phyloP scores from a whole-genome alignment of 1,140 invertebrate species.

The Kradibia gibbosae region DNA sequence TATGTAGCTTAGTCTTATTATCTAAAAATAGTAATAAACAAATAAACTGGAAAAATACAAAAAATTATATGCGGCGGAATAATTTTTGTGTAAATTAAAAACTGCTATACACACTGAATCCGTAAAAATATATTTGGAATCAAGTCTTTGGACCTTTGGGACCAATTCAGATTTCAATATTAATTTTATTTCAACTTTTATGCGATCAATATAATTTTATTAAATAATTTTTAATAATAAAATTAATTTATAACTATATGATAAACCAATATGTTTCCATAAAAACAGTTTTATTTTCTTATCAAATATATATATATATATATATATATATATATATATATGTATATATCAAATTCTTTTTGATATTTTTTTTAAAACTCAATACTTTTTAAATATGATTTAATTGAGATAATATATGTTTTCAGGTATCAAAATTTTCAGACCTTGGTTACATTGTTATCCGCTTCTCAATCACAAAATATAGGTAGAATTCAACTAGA shows the following conservation, averaged over 20 bases:
- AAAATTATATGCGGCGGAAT: neutral
- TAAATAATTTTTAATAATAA: too few relatives aligned
- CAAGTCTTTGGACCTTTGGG: slow-evolving; percentile 35
- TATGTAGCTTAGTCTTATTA: slow-evolving; percentile 27
- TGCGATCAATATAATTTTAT: neutral
- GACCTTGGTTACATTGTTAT: too few relatives aligned
- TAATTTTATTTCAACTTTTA: neutral
- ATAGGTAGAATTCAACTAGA: too few relatives aligned
- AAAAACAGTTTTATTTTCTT: too few relatives aligned
- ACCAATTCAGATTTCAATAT: slow-evolving; percentile 25
- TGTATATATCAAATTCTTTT: neutral
- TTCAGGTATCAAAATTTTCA: too few relatives aligned
- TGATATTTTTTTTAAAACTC: too few relatives aligned
- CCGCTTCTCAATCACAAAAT: too few relatives aligned
- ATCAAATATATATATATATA: too few relatives aligned
- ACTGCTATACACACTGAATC: neutral
- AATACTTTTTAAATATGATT: too few relatives aligned
- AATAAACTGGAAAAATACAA: neutral
- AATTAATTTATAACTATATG: neutral
- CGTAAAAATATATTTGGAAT: slow-evolving; percentile 24
- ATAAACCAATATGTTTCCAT: neutral
- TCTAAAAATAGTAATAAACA: neutral
- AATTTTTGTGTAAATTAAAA: neutral
- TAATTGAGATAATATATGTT: too few relatives aligned
- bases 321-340: neutral